Evolutionary conservation across 64 coral and sea anemone species (phyloP), one percentile per base, ranked within the genome.

Genomic region (Stichodactyla helianthus): DNA sequence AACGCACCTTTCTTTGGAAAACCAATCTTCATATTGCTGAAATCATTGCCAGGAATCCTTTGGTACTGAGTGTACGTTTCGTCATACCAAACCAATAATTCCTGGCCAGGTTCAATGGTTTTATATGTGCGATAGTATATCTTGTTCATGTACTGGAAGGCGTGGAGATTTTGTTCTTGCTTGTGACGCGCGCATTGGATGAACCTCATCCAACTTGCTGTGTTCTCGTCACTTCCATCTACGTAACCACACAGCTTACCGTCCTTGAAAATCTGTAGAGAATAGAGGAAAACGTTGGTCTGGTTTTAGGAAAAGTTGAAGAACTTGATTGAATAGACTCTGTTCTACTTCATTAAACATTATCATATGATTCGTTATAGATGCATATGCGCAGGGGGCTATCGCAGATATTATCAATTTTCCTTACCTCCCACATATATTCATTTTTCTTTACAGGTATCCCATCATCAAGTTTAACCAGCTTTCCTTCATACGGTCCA

Each of bases 61-160:
- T 44, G 5, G 16, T 61, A 59, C 83, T 84, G 16, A 28, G 83
- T 60, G 51, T 84, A 91, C 52, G 68, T 87, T 0, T 87, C 55
- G 77, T 91, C 90, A 86, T 91, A 91, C 90, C 90, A 91, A 53
- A 91, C 90, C 79, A 91, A 35, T 25, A 91, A 68, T 65, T 91
- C 90, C 23, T 51, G 28, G 11, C 85, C 84, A 14, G 85, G 25
- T 23, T 85, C 71, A 17, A 91, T 87, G 85, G 85, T 86, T 56
- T 50, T 87, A 16, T 87, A 82, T 19, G 90, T 80, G 59, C 85
- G 77, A 77, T 91, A 91, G 25, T 87, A 91, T 54, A 91, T 87
- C 58, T 91, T 87, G 76, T 83, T 74, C 23, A 27, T 53, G 56
- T 91, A 91, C 77, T 91, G 90, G 14, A 91, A 91, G 6, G 90